Percentiles rank a stretch among this genome's conserved stretches.
These are phyloP conservation scores for Cybosia mesomella DNA, from an alignment of 2,888 invertebrate genomes.

Conservation along the genomic window DNA sequence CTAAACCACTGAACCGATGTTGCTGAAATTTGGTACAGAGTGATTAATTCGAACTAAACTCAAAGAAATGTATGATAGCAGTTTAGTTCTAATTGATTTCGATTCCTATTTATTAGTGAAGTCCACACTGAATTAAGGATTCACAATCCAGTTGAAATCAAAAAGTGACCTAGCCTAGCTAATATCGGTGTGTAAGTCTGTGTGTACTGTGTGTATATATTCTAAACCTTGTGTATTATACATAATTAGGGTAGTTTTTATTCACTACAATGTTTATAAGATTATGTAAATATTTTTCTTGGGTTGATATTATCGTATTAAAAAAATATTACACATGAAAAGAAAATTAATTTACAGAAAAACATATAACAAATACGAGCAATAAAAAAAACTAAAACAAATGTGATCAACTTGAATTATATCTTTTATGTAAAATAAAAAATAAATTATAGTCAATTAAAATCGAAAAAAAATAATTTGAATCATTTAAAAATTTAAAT, in stretches of 20 bases:
- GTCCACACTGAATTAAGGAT: too few species aligned
- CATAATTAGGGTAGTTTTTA: background rate
- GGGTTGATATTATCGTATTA: background rate
- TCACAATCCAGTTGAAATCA: too few species aligned
- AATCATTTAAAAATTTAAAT: background rate
- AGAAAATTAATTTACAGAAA: conserved; percentile 3
- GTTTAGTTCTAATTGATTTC: too few species aligned
- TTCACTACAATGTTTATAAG: background rate
- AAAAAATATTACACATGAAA: background rate
- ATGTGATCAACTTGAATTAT: background rate
- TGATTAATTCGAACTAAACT: too few species aligned
- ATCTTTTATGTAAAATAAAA: background rate
- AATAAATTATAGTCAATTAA: background rate
- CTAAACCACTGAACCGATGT: too few species aligned
- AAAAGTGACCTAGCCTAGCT: too few species aligned
- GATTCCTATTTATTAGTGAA: too few species aligned
- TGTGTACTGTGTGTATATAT: background rate
- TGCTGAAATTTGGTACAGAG: too few species aligned
- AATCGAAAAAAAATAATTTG: background rate
- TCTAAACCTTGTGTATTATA: background rate
- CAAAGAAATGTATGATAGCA: too few species aligned
- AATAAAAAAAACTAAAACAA: background rate
- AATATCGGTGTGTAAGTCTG: background rate
- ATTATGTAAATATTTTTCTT: background rate
- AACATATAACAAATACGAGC: background rate